Evolutionary conservation across 2,113 vertebrate genomes (phyloP).

Genomic region (Ailurus styani): DNA sequence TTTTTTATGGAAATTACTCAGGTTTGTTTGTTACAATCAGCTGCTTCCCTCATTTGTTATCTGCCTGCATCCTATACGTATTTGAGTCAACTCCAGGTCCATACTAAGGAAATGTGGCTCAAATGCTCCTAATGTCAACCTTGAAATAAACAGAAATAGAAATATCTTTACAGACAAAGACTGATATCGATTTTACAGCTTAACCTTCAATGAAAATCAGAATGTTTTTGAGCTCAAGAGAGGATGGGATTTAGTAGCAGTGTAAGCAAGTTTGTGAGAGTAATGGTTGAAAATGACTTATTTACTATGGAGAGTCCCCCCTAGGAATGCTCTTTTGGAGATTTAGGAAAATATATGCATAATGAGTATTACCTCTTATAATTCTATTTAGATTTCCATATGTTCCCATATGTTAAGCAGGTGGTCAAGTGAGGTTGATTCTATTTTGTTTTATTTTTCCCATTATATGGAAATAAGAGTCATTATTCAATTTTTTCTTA

Average conservation of each 20-base stretch:
- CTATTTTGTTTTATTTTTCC: neutral
- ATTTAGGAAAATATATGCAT: neutral
- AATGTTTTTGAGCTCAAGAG: neutral
- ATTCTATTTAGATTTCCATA: neutral
- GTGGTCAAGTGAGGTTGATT: neutral
- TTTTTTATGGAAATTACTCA: neutral
- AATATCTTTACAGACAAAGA: neutral
- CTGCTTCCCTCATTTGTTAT: neutral
- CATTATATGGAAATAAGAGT: neutral
- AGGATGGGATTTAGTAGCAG: neutral
- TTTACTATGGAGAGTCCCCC: neutral
- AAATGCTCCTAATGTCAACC: neutral
- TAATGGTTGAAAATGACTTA: neutral
- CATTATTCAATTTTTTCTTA: constrained; percentile 17
- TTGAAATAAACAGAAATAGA: neutral
- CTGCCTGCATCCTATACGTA: neutral
- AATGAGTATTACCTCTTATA: neutral
- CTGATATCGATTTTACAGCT: neutral
- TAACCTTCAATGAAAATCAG: neutral
- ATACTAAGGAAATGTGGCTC: neutral
- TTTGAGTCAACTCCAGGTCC: neutral
- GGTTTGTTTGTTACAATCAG: neutral
- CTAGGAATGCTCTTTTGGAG: neutral
- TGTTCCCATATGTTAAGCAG: neutral
- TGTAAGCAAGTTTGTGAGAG: constrained; percentile 16